These are phyloP conservation scores for Characodon lateralis DNA, from an alignment of 2,797 vertebrate species.

Conservation along the genomic window DNA sequence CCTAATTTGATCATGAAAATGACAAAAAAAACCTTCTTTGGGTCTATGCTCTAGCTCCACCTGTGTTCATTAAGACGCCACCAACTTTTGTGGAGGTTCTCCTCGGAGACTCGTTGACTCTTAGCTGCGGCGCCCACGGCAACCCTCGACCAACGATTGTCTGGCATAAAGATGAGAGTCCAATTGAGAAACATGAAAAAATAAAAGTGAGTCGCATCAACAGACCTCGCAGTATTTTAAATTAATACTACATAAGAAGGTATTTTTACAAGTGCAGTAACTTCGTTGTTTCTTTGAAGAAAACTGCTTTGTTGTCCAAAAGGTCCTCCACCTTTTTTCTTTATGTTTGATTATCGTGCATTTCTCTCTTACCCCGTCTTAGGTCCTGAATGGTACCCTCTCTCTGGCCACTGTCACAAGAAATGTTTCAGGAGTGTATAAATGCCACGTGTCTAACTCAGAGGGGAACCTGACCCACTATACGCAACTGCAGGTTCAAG, in stretches of 20 bases:
- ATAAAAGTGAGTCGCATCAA: constrained; percentile 82
- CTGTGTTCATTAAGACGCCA: constrained; percentile 88
- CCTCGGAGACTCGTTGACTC: constrained; percentile 83
- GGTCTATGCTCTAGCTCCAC: constrained; percentile 84
- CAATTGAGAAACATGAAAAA: constrained; percentile 79
- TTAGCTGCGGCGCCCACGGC: constrained; percentile 89
- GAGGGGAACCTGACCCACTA: constrained; percentile 90
- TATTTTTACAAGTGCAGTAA: constrained; percentile 21
- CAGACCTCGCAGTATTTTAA: constrained; percentile 45
- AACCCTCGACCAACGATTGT: constrained; percentile 89
- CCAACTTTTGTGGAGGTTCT: constrained; percentile 88
- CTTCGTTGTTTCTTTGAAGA: constrained; percentile 41
- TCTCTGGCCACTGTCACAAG: constrained; percentile 82
- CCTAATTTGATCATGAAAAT: constrained; percentile 13
- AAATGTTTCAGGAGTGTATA: constrained; percentile 88
- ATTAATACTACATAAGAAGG: constrained; percentile 19
- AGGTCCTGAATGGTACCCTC: constrained; percentile 92
- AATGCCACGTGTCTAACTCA: constrained; percentile 90
- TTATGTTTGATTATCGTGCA: constrained; percentile 30
- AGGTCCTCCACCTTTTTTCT: constrained; percentile 10
- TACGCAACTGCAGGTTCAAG: constrained; percentile 92
- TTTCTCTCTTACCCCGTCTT: constrained; percentile 17
- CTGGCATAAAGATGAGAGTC: constrained; percentile 88
- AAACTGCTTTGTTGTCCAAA: constrained; percentile 31
- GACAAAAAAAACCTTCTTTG: constrained; percentile 3